Percentiles rank a stretch among this genome's conserved stretches.
phyloP scores from a whole-genome alignment of 2,113 vertebrate genomes.

The Sitta europaea region DNA sequence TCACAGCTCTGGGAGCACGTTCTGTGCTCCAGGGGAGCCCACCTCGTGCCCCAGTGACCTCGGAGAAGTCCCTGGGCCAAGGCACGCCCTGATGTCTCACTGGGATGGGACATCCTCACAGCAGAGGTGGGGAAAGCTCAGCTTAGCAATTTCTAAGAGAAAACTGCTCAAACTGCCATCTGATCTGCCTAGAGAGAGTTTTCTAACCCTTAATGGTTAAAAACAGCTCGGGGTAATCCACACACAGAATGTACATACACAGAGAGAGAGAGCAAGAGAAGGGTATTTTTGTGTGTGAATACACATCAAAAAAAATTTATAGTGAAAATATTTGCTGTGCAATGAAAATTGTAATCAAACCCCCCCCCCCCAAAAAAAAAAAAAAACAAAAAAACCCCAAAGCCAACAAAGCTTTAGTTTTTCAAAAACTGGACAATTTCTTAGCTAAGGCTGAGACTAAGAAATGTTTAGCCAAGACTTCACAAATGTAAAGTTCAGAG shows the following conservation, averaged over 20 bases:
- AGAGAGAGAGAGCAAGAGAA: neutral
- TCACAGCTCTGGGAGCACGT: neutral
- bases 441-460: neutral
- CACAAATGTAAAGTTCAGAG: neutral
- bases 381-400: neutral
- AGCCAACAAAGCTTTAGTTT: neutral
- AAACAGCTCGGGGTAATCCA: neutral
- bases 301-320: neutral
- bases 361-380: too few relatives aligned
- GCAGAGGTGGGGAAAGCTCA: neutral
- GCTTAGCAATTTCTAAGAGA: neutral
- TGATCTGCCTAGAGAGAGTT: neutral
- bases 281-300: neutral
- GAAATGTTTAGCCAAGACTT: neutral
- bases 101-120: neutral
- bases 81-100: rapidly evolving
- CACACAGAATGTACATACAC: neutral
- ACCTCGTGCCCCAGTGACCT: neutral
- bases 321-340: neutral
- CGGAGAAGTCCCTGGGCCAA: neutral
- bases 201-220: neutral
- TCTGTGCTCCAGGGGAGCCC: neutral
- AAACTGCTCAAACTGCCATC: neutral
- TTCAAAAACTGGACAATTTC: neutral
- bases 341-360: neutral